Base-by-base conservation (phyloP, 2,888 invertebrate genomes). In the Synergus laeviventris region DNA sequence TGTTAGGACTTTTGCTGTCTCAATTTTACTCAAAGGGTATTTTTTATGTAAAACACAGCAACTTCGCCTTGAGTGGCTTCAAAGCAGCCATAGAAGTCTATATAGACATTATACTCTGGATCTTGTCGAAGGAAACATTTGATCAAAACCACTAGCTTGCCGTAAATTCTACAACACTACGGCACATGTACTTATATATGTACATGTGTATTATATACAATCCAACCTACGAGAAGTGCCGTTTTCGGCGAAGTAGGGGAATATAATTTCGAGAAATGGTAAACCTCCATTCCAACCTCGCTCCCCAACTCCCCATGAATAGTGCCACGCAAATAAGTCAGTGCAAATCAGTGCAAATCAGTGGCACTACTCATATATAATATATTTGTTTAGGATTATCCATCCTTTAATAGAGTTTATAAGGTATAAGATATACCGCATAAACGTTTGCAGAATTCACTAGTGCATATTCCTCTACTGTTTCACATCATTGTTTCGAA, bases 381-480 rank as follows among this genome's bases (percentile, higher is more conserved):
- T 18, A 54, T 56, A 49, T 49, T n/a, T n/a, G n/a, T 49, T 24
- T 49, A 49, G 24, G 70, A 70, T 70, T 49, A 70, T 70, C 70
- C 45, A 70, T 70, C 70, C 45, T 45, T 64, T 70, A 70, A 70
- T 49, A 70, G 70, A 42, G 42, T 66, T 66, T 42, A 42, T 16
- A 42, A 66, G 42, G 66, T 24, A 21, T n/a, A n/a, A n/a, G n/a
- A n/a, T 42, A 21, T 21, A 24, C 66, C 14, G 66, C 24, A 45
- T 45, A 39, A 64, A 38, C 21, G 18, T 62, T 38, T 3, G n/a
- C 21, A 62, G 18, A 2, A 18, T 42, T 39, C 64, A 24, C 31
- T 11, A 24, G 11, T 21, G 24, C 2, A 14, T 59, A 24, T 59
- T 24, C 24, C 59, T 11, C 12, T 24, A 24, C 3, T 7, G 31